Conservation (phyloP, 35 echinoderm and acorn worm species). For the Apostichopus californicus region DNA sequence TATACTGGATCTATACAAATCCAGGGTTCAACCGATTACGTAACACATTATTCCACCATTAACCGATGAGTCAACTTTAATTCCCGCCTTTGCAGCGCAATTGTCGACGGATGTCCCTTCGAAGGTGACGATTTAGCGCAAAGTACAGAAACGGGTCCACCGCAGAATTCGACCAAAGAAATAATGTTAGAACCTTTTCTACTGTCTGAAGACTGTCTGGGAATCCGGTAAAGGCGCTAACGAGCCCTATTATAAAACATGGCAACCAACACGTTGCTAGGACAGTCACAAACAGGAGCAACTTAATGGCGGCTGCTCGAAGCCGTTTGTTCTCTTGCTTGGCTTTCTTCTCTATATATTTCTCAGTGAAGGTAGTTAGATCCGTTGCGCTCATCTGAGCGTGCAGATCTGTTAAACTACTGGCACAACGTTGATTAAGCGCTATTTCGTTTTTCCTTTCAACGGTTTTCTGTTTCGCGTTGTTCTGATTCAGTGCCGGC, state of each 20-base stretch:
- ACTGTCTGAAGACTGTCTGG: not conserved
- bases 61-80: not conserved
- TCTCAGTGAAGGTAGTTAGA: not conserved
- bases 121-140: conserved; percentile 37
- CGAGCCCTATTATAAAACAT: conserved; percentile 9
- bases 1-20: no score
- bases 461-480: not conserved
- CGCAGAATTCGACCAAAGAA: conserved; percentile 37
- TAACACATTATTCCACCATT: no score
- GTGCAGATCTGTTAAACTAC: not conserved
- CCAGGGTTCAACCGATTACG: no score
- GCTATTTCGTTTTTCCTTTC: not conserved
- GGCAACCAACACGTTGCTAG: conserved; percentile 37
- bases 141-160: conserved; percentile 47
- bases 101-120: conserved; percentile 22
- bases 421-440: not conserved
- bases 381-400: not conserved
- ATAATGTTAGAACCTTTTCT: not conserved
- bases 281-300: conserved; percentile 20
- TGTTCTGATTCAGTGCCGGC: not conserved
- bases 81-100: not conserved
- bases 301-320: not conserved
- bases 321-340: conserved; percentile 14
- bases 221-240: conserved; percentile 22
- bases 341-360: not conserved